Evolutionary conservation across 1,140 invertebrate species (phyloP).

Genomic region (Laodelphax striatellus): DNA sequence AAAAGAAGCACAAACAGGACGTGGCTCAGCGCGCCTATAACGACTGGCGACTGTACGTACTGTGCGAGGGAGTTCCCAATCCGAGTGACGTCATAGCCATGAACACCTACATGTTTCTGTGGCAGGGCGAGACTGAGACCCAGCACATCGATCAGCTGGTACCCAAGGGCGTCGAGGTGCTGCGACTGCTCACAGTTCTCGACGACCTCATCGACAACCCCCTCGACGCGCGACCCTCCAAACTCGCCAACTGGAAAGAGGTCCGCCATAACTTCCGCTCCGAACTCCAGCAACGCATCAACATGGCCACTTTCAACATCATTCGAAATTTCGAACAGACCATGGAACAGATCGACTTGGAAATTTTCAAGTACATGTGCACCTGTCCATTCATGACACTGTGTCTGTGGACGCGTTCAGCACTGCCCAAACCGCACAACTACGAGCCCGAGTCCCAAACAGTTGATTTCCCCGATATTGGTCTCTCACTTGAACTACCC

Average conservation of each 20-base stretch:
- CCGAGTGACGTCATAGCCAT: slow-evolving; percentile 40
- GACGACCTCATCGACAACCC: slow-evolving; percentile 33
- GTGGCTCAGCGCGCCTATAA: slow-evolving; percentile 10
- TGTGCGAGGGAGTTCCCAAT: slow-evolving; percentile 50
- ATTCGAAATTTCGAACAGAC: slow-evolving; percentile 39
- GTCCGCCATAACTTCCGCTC: slow-evolving; percentile 29
- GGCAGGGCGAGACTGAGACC: slow-evolving; percentile 37
- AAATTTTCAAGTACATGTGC: slow-evolving; percentile 35
- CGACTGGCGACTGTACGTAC: slow-evolving; percentile 47
- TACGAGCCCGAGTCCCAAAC: slow-evolving; percentile 31
- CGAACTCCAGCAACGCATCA: slow-evolving; percentile 35
- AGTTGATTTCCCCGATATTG: slow-evolving; percentile 42
- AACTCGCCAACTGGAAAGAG: slow-evolving; percentile 34
- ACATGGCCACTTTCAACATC: slow-evolving; percentile 37
- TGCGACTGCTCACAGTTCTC: slow-evolving; percentile 32
- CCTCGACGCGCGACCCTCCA: slow-evolving; percentile 17
- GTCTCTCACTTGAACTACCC: slow-evolving; percentile 43
- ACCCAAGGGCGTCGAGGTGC: slow-evolving; percentile 30
- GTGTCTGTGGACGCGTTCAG: slow-evolving; percentile 38
- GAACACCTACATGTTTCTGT: slow-evolving; percentile 48
- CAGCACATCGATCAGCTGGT: slow-evolving; percentile 31
- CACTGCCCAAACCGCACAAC: slow-evolving; percentile 27
- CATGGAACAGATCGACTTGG: slow-evolving; percentile 35
- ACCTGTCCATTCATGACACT: slow-evolving; percentile 34
- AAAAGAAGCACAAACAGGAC: slow-evolving; percentile 10